Conservation (phyloP, 2,888 invertebrate species). For the Elmis aenea region DNA sequence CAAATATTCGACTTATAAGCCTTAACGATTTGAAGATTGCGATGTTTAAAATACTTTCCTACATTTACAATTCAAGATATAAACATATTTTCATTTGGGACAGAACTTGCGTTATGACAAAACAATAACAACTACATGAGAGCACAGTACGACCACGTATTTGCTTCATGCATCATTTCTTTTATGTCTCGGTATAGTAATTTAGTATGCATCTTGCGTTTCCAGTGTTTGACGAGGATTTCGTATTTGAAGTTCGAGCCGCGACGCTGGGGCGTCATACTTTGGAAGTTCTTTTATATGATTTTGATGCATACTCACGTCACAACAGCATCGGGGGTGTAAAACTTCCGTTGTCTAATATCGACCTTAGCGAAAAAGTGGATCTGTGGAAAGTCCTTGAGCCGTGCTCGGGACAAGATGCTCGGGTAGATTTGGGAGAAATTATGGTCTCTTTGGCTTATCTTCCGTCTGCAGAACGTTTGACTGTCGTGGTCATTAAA, state of each 20-base stretch:
- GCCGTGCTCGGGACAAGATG: slow-evolving; percentile 50
- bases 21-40: too few species aligned
- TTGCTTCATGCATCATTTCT: too few species aligned
- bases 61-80: too few species aligned
- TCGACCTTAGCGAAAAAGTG: slow-evolving; percentile 55
- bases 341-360: slow-evolving; percentile 51
- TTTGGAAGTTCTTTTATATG: slow-evolving; percentile 59
- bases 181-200: too few species aligned
- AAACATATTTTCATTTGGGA: too few species aligned
- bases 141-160: too few species aligned
- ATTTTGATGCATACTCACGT: slow-evolving; percentile 60
- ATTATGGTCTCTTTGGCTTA: slow-evolving; percentile 54
- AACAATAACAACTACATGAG: too few species aligned
- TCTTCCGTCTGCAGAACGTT: slow-evolving; percentile 52
- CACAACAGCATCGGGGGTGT: slow-evolving; percentile 61
- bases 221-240: slow-evolving; percentile 63
- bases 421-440: slow-evolving; percentile 50
- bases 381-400: slow-evolving; percentile 55
- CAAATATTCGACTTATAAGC: too few species aligned
- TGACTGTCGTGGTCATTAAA: slow-evolving; percentile 56
- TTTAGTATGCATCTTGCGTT: too few species aligned
- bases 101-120: too few species aligned
- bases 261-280: slow-evolving; percentile 50
- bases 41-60: too few species aligned
- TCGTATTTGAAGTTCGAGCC: slow-evolving; percentile 60